A percentile compares a stretch with the other conserved stretches of the same genome.
Conservation (phyloP, 2,113 vertebrate genomes). For the Pterocles burchelli region DNA sequence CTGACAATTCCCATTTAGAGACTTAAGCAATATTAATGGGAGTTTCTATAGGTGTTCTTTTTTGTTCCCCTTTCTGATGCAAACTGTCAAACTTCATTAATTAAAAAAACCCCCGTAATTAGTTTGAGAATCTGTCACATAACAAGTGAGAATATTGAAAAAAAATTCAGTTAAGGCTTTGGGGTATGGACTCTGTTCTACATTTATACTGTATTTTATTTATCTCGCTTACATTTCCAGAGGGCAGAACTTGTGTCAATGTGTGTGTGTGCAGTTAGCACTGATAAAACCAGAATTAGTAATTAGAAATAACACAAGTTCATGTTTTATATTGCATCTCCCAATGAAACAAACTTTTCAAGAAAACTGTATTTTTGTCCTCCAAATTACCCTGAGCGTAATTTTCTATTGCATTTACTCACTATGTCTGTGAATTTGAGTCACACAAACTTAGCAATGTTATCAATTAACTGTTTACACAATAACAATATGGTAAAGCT, state of each 20-base stretch:
- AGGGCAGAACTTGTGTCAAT: not conserved
- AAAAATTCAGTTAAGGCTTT: not conserved
- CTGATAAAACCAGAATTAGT: not conserved
- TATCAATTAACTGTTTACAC: constrained; percentile 1
- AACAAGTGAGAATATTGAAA: not conserved
- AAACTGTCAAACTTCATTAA: constrained; percentile 30
- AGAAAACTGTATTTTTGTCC: not conserved
- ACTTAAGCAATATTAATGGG: not conserved
- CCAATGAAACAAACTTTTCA: not conserved
- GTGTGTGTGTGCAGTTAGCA: not conserved
- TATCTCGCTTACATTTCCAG: not conserved
- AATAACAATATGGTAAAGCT: not conserved
- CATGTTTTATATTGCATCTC: not conserved
- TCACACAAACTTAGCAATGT: not conserved
- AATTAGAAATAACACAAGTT: not conserved
- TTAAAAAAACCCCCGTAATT: not conserved
- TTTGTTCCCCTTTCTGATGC: not conserved
- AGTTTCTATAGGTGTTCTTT: not conserved
- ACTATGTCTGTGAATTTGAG: not conserved
- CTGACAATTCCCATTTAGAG: not conserved
- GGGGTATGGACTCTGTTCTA: not conserved
- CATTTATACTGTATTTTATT: not conserved
- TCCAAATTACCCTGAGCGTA: not conserved
- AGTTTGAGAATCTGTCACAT: not conserved
- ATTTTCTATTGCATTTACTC: not conserved